phyloP scores from a whole-genome alignment of 2,888 invertebrate species.

The Orgyia antiqua region DNA sequence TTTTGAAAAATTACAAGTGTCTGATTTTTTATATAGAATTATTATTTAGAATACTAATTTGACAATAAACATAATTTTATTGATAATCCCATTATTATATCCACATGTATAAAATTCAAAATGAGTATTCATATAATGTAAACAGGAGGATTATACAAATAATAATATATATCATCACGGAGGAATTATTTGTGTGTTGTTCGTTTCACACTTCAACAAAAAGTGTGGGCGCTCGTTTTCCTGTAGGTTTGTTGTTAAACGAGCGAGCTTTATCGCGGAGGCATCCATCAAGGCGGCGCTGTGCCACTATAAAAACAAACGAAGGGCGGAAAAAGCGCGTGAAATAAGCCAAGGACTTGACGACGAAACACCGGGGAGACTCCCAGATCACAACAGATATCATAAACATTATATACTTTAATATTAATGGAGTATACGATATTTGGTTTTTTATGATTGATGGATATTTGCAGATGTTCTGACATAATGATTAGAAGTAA shows the following conservation, averaged over 20 bases:
- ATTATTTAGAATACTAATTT: no score
- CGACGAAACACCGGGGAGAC: constrained; percentile 11
- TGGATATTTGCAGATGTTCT: no score
- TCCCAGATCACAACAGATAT: constrained; percentile 3
- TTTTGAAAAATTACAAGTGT: no score
- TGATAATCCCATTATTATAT: no score
- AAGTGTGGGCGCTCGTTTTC: constrained; percentile 12
- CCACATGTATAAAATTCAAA: no score
- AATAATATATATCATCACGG: no score
- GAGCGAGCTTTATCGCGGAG: constrained; percentile 31
- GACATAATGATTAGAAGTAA: no score
- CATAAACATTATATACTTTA: constrained; percentile 7
- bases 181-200: no score
- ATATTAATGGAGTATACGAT: constrained; percentile 5
- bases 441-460: not conserved
- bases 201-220: constrained; percentile 17
- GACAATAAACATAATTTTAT: no score
- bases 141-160: no score
- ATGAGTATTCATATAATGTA: no score
- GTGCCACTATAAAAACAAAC: constrained; percentile 31
- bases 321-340: constrained; percentile 26
- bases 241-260: constrained; percentile 19
- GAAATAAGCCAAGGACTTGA: constrained; percentile 25
- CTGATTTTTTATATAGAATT: no score
- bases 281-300: constrained; percentile 28